Conservation (phyloP, 1,140 invertebrate genomes). For the Drosophila kikkawai region DNA sequence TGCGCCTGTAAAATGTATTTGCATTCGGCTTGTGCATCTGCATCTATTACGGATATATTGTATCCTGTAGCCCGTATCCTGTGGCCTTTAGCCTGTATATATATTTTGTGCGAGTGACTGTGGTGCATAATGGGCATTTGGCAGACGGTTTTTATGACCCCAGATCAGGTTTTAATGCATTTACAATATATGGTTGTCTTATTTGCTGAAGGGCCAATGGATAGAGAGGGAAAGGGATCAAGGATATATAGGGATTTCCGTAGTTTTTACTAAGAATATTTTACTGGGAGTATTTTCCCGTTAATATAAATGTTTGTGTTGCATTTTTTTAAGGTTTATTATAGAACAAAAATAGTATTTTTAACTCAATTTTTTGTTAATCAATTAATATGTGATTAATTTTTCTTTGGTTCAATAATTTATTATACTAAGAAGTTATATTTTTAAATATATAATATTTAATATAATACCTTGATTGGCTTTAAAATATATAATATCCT, state of each 20-base stretch:
- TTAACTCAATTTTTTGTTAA: too few species aligned
- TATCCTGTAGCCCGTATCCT: conserved; percentile 1
- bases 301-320: too few species aligned
- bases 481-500: too few species aligned
- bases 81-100: not conserved
- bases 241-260: not conserved
- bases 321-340: too few species aligned
- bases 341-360: too few species aligned
- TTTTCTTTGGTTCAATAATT: not conserved
- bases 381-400: not conserved
- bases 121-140: conserved; percentile 15
- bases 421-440: not conserved
- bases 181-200: conserved; percentile 1
- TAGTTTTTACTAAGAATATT: not conserved
- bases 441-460: too few species aligned
- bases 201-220: not conserved
- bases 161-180: conserved; percentile 1
- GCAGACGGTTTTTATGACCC: conserved; percentile 13
- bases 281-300: too few species aligned
- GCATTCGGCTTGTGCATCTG: conserved; percentile 4
- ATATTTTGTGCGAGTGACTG: conserved; percentile 2
- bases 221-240: not conserved
- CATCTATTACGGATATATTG: conserved; percentile 11
- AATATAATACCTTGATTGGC: too few species aligned
- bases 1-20: not conserved